Evolutionary conservation across 2,113 vertebrate genomes (phyloP).

Genomic region (Neotragus pygmaeus): DNA sequence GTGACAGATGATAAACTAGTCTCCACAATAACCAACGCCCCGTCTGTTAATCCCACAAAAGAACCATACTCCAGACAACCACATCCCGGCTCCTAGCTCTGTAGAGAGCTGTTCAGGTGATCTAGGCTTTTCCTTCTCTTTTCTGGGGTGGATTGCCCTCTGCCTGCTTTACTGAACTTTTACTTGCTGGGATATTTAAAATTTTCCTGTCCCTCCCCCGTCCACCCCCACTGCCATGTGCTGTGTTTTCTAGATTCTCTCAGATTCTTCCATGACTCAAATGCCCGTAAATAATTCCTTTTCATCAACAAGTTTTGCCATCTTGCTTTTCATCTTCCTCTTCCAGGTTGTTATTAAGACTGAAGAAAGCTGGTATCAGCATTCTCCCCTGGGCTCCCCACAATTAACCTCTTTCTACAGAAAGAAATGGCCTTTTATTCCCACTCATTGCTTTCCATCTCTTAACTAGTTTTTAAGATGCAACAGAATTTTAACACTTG

Average conservation of each 20-base stretch:
- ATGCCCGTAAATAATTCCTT: slow-evolving; percentile 71
- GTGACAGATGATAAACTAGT: neutral
- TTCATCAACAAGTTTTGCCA: slow-evolving; percentile 60
- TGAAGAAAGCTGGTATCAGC: slow-evolving; percentile 47
- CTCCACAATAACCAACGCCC: neutral
- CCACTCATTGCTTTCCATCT: slow-evolving; percentile 47
- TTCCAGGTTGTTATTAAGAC: slow-evolving; percentile 63
- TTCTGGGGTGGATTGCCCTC: neutral
- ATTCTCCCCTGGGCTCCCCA: slow-evolving; percentile 53
- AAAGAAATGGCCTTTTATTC: slow-evolving; percentile 62
- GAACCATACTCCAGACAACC: neutral
- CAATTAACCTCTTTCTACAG: slow-evolving; percentile 65
- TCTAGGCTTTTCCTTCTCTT: neutral
- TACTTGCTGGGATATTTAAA: neutral
- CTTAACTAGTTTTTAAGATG: slow-evolving; percentile 66
- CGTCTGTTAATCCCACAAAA: neutral
- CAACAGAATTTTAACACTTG: slow-evolving; percentile 65
- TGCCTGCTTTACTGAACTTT: neutral
- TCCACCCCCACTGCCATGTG: neutral
- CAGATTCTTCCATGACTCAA: slow-evolving; percentile 49
- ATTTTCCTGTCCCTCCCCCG: neutral
- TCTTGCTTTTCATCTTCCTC: slow-evolving; percentile 68
- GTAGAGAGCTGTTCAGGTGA: fast-evolving
- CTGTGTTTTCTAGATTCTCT: slow-evolving; percentile 56
- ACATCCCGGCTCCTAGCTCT: too few species aligned